Percentiles rank a stretch among this genome's conserved stretches.
Conservation (phyloP, 2,797 vertebrate species). For the Spondyliosoma cantharus region DNA sequence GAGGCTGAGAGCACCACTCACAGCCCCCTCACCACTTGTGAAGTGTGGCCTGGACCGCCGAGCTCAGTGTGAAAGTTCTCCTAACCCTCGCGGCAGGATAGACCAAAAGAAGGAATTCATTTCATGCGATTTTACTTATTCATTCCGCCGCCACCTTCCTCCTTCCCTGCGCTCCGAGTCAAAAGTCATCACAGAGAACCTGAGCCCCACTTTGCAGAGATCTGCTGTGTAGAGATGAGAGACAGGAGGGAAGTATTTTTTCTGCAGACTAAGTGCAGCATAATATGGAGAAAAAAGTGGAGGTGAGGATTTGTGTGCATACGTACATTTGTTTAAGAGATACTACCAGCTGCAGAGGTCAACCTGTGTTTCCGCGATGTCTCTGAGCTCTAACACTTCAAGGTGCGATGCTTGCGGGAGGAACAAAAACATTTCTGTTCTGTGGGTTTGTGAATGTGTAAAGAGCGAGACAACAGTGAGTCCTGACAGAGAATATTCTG, state of each 20-base stretch:
- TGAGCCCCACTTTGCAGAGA: slow-evolving; percentile 23
- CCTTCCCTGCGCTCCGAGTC: neutral
- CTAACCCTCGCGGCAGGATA: slow-evolving; percentile 22
- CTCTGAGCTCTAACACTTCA: slow-evolving; percentile 8
- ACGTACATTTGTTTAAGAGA: slow-evolving; percentile 22
- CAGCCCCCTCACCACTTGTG: slow-evolving; percentile 24
- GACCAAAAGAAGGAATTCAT: slow-evolving; percentile 47
- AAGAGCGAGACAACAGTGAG: slow-evolving; percentile 9
- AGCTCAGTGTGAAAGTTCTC: slow-evolving; percentile 42
- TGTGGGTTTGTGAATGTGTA: slow-evolving; percentile 20
- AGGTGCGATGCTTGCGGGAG: slow-evolving; percentile 17
- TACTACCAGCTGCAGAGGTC: slow-evolving; percentile 35
- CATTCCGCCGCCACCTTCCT: slow-evolving; percentile 22
- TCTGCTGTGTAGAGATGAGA: slow-evolving; percentile 5
- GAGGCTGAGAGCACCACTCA: slow-evolving; percentile 39
- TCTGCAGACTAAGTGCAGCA: neutral
- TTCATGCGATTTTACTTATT: slow-evolving; percentile 57
- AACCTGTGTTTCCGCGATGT: slow-evolving; percentile 13
- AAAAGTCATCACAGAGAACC: slow-evolving; percentile 16
- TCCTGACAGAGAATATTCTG: neutral
- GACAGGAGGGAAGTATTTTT: slow-evolving; percentile 15
- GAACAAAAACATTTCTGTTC: slow-evolving; percentile 30
- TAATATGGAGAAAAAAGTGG: neutral
- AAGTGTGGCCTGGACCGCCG: slow-evolving; percentile 34
- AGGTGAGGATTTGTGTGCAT: slow-evolving; percentile 1